Evolutionary conservation across 2,888 invertebrate species (phyloP), one percentile per base, ranked within the genome.

Genomic region (Homarus gammarus): DNA sequence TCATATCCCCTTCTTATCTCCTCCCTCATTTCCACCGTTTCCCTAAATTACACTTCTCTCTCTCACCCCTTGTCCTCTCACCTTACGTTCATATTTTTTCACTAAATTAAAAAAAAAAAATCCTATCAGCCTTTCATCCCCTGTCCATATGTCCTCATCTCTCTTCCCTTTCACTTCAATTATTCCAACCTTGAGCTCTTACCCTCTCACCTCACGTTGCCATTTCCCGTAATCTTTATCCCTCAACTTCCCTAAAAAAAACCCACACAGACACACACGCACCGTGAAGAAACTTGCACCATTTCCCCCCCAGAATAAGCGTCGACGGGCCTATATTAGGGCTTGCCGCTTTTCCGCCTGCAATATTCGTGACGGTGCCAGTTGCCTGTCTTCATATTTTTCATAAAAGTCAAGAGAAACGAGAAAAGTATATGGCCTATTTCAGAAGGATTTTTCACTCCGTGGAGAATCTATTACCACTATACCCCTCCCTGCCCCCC

Each of bases 311-410:
- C 3, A 56, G 22, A 56, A 56, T 56, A 56, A 56, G 56, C 22
- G 56, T 56, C 18, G 56, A 56, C 56, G 56, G 3, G 12, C 18
- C 56, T 56, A 22, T 56, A 56, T 56, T 56, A 56, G 22, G 56
- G 22, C 56, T 56, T 56, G 56, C 56, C 56, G 18, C 56, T 3
- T 56, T 22, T 56, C 56, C 56, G 12, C 56, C 56, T 56, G 18
- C 56, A 56, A 56, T 56, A 56, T 56, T 56, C 22, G 22, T 56
- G 56, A 56, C 56, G 56, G 18, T 56, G 56, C 56, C 56, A 56
- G 56, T 56, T 56, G 56, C 56, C 56, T 56, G 56, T 56, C 56
- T 56, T 22, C 56, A 56, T 56, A 56, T 56, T 56, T 56, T 56
- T 56, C 56, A 56, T 56, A 56, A 56, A 56, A 56, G 56, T 56